phyloP scores from a whole-genome alignment of 2,888 invertebrate species.

The Dasysyrphus tricinctus region DNA sequence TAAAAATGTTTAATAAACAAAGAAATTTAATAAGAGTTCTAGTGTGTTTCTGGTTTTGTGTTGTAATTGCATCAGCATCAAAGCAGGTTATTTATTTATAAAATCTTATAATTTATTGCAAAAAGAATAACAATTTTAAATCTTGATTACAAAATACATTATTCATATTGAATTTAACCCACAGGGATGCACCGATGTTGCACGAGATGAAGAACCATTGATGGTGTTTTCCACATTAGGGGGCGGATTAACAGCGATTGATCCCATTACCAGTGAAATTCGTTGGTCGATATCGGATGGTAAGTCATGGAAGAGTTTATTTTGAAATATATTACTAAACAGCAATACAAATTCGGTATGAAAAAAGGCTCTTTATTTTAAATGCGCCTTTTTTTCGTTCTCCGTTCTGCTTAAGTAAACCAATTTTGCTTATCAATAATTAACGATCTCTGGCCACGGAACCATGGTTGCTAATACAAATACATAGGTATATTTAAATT shows the following conservation, averaged over 20 bases:
- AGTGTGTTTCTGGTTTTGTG: conserved; percentile 60
- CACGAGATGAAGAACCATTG: conserved; percentile 89
- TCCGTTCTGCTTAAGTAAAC: conserved; percentile 41
- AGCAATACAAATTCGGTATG: not conserved
- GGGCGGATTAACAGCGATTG: conserved; percentile 95
- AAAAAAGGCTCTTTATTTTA: not conserved
- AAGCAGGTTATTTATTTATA: conserved; percentile 70
- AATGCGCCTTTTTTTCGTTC: not conserved
- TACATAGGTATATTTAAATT: not conserved
- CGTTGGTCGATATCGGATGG: conserved; percentile 97
- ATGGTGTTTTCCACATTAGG: conserved; percentile 96
- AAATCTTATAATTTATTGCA: not conserved
- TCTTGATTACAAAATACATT: not conserved
- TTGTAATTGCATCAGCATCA: conserved; percentile 72
- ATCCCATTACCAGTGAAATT: conserved; percentile 92
- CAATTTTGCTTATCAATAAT: conserved; percentile 42
- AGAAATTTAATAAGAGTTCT: conserved; percentile 33
- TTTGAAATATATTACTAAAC: not conserved
- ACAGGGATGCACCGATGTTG: conserved; percentile 87
- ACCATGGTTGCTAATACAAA: not conserved
- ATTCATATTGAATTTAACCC: not conserved
- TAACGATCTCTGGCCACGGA: conserved; percentile 17
- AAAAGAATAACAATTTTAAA: not conserved
- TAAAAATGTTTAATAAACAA: conserved; percentile 43
- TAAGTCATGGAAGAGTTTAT: conserved; percentile 81